Evolutionary conservation across 1,140 invertebrate species (phyloP), one percentile per base, ranked within the genome.

Genomic region (Brachionus sp.): DNA sequence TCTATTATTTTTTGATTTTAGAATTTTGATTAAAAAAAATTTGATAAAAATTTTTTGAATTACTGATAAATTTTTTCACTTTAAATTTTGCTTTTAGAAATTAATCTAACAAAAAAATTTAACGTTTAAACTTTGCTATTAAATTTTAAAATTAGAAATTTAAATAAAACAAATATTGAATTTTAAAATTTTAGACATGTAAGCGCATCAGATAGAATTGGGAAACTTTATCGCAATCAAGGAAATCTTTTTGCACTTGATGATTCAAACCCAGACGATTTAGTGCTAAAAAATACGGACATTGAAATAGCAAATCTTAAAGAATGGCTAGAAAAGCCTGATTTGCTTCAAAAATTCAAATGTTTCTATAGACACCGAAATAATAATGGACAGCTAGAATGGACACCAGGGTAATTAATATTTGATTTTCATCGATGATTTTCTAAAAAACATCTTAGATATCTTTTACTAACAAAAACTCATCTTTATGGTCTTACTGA

Each of bases 221-320:
- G 94, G n/a, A 94, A 90, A 83, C 91, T 93, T 57, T 96, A 96
- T 88, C 91, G 94, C 86, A 95, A 95, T 88, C 93, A 94, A 83
- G 93, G 93, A 0, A 94, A 95, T 33, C 94, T 98, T 0, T 98
- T 98, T 87, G 95, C 94, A 87, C 96, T 98, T 86, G 95, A 95
- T 86, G 95, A 97, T 87, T 95, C 96, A 86, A 88, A 89, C 85
- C 94, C 95, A 87, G 89, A 88, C 87, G 85, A 84, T 84, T 75
- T 35, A 7, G 50, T 12, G 68, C 23, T 37, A 84, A 87, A 86
- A 35, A 87, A 87, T 33, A 84, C 84, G 23, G 90, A 91, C 84
- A 91, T 91, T 19, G 82, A 83, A 33, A 73, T 82, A 4, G 92
- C 94, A 13, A 91, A 91, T 53, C 90, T 94, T 77, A 90, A 90